Base-by-base conservation (phyloP, 2,888 invertebrate species). In the Rugalucina vietnamica region DNA sequence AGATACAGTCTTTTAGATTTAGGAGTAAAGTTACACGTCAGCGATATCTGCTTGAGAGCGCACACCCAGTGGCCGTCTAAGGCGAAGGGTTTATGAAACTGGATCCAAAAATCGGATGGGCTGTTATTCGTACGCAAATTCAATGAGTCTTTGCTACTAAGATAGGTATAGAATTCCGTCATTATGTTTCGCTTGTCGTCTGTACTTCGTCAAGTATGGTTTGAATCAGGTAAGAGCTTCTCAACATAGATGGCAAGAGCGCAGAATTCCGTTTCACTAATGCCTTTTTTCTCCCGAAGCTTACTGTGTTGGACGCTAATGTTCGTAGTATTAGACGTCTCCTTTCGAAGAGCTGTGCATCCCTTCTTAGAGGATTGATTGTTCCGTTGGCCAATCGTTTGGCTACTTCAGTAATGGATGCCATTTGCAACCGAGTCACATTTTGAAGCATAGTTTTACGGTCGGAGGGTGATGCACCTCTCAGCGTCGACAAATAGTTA, bases 41-140 rank as follows among this genome's bases (percentile, higher is more conserved):
- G n/a, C 3, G 79, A 29, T n/a, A 82, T 57, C 69, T 79, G 82
- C 36, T n/a, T 73, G 29, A 84, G 24, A 10, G 54, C 79, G 29
- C 78, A 82, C 21, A 75, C 76, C 86, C 78, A 79, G 21, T 71
- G 29, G 32, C 82, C 78, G n/a, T 87, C 81, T 29, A 82, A 54
- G 8, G 50, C 36, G 49, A 73, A 76, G 29, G 57, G 27, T 37
- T 78, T 76, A 1, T 82, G 84, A 32, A 84, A 36, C 12, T 82
- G 69, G 18, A 84, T 72, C 27, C 27, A 76, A 65, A 79, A 84
- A 1, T 84, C 82, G 32, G 78, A 57, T 14, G 84, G 72, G 8
- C 49, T 37, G 27, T 82, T 78, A 12, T 77, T 74, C 60, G 69
- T 54, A 50, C 54, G 50, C 49, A 76, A 37, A 27, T 78, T 69